Conservation (phyloP, 2,113 vertebrate genomes). For the Ophthalmolycus amberensis region DNA sequence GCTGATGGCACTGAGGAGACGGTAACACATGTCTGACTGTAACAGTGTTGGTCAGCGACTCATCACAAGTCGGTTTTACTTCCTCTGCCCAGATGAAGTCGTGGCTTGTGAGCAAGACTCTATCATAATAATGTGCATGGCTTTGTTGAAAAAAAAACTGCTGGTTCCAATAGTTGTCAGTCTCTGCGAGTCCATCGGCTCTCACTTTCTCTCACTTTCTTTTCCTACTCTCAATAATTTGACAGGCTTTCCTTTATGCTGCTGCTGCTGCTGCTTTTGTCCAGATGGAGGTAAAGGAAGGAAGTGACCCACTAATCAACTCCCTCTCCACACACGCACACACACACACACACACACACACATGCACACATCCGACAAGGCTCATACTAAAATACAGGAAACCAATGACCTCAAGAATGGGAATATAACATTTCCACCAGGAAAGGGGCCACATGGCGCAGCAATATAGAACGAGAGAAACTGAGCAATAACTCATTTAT, state of each 20-base stretch:
- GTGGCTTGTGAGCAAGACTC: neutral
- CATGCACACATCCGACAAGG: neutral
- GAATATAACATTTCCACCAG: neutral
- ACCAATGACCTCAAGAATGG: slow-evolving; percentile 19
- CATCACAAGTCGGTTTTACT: neutral
- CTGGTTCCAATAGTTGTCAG: neutral
- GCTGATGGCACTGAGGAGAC: slow-evolving; percentile 26
- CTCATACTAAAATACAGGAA: slow-evolving; percentile 45
- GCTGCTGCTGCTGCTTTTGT: neutral
- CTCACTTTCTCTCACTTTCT: slow-evolving; percentile 19
- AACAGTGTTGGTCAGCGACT: neutral
- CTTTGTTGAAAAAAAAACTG: neutral
- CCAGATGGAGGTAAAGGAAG: slow-evolving; percentile 54
- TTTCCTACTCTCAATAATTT: slow-evolving; percentile 3
- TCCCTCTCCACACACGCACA: neutral
- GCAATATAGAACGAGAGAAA: neutral
- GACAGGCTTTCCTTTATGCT: slow-evolving; percentile 21
- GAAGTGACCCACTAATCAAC: slow-evolving; percentile 25
- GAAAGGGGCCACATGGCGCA: slow-evolving; percentile 22
- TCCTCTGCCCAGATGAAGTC: slow-evolving; percentile 4
- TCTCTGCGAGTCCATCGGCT: neutral
- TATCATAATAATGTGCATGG: neutral
- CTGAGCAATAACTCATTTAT: neutral
- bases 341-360: slow-evolving; percentile 5
- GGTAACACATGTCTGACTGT: slow-evolving; percentile 47